phyloP scores from a whole-genome alignment of 2,113 vertebrate genomes.

The Monarcha castaneiventris region DNA sequence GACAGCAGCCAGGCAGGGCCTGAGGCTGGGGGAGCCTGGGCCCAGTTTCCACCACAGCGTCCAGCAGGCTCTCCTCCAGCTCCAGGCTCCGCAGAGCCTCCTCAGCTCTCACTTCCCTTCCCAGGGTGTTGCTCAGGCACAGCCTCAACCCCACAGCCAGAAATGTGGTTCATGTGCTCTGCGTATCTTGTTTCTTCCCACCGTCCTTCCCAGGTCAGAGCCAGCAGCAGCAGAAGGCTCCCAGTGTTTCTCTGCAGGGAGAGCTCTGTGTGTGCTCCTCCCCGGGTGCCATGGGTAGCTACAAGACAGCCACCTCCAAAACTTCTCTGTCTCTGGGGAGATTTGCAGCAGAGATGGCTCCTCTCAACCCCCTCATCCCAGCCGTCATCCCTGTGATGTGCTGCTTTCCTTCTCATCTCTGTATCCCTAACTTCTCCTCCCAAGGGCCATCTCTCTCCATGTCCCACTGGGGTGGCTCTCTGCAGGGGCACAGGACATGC shows the following conservation, averaged over 20 bases:
- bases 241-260: accelerated
- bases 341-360: neutral
- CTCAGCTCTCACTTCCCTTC: neutral
- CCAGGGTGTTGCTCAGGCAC: neutral
- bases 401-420: neutral
- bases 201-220: neutral
- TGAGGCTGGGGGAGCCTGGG: slow-evolving; percentile 47
- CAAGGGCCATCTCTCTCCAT: neutral
- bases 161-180: neutral
- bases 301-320: neutral
- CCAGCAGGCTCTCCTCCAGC: neutral
- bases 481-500: neutral
- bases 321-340: neutral
- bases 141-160: neutral
- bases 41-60: slow-evolving; percentile 58
- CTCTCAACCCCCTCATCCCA: accelerated
- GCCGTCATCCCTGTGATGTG: neutral
- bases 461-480: accelerated
- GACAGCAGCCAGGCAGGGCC: slow-evolving; percentile 70
- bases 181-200: neutral
- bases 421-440: neutral
- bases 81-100: neutral
- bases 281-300: accelerated
- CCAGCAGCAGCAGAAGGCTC: neutral
- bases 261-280: accelerated